Evolutionary conservation across 2,113 vertebrate species (phyloP).

Genomic region (Emydocephalus ijimae): DNA sequence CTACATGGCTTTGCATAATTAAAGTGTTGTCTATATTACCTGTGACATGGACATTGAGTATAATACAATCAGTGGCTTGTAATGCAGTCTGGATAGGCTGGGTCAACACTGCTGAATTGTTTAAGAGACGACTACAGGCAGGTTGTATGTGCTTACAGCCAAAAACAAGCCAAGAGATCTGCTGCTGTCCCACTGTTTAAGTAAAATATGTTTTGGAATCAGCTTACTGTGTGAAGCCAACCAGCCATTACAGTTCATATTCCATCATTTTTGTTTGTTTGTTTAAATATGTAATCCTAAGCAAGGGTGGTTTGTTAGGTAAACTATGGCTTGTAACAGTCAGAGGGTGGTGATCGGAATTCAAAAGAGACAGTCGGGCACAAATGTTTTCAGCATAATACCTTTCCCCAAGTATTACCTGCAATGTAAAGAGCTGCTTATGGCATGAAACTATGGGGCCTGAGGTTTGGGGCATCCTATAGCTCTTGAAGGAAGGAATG

Average conservation of each 20-base stretch:
- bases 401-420: not conserved
- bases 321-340: not conserved
- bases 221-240: not conserved
- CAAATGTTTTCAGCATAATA: not conserved
- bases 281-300: not conserved
- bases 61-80: not conserved
- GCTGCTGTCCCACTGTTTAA: not conserved
- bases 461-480: not conserved
- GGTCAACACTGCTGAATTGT: not conserved
- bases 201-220: not conserved
- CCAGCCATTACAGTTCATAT: not conserved
- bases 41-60: not conserved
- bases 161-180: not conserved
- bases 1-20: not conserved
- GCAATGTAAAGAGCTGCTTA: not conserved
- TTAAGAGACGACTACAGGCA: not conserved
- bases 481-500: not conserved
- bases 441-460: not conserved
- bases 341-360: not conserved
- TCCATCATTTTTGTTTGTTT: not conserved
- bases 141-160: not conserved
- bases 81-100: not conserved
- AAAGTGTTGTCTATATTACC: not conserved
- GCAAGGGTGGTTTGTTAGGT: not conserved
- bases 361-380: not conserved